Conservation (phyloP, 2,797 vertebrate species). For the Tenualosa thibaudeaui region DNA sequence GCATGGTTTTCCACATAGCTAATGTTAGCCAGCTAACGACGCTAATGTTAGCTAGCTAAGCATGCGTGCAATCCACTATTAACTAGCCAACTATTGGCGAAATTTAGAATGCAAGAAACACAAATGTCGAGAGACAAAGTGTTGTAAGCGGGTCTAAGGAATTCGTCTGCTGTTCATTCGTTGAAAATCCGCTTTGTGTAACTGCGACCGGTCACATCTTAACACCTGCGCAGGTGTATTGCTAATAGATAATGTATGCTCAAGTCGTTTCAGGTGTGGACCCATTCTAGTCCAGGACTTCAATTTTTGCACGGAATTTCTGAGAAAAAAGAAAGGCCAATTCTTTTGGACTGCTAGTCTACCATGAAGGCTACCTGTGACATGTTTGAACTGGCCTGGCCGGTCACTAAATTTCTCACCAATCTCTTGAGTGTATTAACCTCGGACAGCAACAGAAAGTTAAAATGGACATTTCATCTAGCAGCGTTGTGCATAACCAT, state of each 20-base stretch:
- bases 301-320: not conserved
- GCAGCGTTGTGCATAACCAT: not conserved
- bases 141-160: not conserved
- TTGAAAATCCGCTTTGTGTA: not conserved
- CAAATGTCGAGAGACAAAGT: not conserved
- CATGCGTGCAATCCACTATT: not conserved
- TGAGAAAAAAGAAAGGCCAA: not conserved
- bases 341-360: not conserved
- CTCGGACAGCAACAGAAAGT: not conserved
- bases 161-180: not conserved
- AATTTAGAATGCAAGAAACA: not conserved
- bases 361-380: not conserved
- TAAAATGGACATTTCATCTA: not conserved
- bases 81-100: not conserved
- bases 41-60: not conserved
- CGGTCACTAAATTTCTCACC: not conserved
- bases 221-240: not conserved
- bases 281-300: not conserved
- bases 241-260: not conserved
- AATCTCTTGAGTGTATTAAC: not conserved
- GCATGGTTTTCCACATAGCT: constrained; percentile 47
- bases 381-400: not conserved
- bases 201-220: not conserved
- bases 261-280: not conserved
- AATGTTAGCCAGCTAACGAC: not conserved